Evolutionary conservation across 1,140 invertebrate species (phyloP).

Genomic region (Apis dorsata): DNA sequence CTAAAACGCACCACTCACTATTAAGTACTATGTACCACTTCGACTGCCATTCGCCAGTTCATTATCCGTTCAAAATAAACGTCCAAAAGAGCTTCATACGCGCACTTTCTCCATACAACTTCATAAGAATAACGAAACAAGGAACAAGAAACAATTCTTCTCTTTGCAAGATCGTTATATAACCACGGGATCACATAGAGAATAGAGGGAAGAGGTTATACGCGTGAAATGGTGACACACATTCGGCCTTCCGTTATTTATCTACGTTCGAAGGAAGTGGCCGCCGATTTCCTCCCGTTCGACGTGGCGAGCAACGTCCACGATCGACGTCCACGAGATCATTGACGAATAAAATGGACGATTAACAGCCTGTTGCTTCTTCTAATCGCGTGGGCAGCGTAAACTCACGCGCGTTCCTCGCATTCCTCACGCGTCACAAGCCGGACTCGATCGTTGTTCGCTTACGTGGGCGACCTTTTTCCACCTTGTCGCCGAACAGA

Average conservation of each 20-base stretch:
- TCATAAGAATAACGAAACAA: background rate
- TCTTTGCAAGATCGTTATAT: background rate
- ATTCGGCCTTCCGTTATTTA: conserved; percentile 44
- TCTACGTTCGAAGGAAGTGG: conserved; percentile 65
- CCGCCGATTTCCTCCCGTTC: conserved; percentile 48
- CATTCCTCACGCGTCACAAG: conserved; percentile 56
- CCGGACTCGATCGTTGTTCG: conserved; percentile 42
- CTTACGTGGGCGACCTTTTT: conserved; percentile 53
- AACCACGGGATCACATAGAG: background rate
- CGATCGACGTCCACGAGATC: background rate
- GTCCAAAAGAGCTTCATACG: background rate
- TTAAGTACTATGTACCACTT: background rate
- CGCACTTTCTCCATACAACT: background rate
- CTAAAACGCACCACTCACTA: background rate
- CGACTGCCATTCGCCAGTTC: background rate
- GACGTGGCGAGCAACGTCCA: background rate
- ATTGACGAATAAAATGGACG: background rate
- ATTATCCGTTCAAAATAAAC: background rate
- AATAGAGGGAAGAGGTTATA: conserved; percentile 24
- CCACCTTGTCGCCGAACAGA: conserved; percentile 16
- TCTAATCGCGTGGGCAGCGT: conserved; percentile 3
- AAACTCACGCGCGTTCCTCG: conserved; percentile 63
- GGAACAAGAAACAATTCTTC: background rate
- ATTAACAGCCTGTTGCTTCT: conserved; percentile 34
- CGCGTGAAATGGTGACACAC: background rate